These are phyloP conservation scores for Rhinoptilus africanus DNA, from an alignment of 2,113 vertebrate genomes.

Conservation along the genomic window DNA sequence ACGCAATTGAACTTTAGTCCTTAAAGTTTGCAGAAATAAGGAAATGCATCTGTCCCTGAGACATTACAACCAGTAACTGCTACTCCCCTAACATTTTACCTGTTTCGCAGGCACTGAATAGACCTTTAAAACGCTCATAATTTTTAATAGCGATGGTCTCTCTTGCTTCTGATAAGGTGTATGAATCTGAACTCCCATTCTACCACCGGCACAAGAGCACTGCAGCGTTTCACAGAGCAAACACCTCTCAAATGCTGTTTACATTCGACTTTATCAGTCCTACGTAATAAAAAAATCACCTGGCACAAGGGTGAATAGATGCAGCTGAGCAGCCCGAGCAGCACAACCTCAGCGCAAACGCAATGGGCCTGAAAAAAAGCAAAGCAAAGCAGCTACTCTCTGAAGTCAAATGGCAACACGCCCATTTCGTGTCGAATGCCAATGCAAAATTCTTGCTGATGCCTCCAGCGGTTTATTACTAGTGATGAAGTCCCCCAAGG, in stretches of 20 bases:
- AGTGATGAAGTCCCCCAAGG: not conserved
- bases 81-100: not conserved
- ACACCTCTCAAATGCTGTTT: not conserved
- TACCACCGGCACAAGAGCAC: not conserved
- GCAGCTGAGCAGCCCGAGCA: not conserved
- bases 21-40: not conserved
- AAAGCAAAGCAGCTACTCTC: not conserved
- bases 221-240: not conserved
- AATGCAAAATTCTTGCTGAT: not conserved
- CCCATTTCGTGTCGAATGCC: not conserved
- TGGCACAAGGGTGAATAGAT: not conserved
- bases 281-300: not conserved
- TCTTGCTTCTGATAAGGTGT: not conserved
- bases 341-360: not conserved
- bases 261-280: not conserved
- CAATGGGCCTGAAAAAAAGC: fast-evolving
- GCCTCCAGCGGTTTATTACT: not conserved
- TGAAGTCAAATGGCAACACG: not conserved
- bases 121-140: not conserved
- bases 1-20: fast-evolving
- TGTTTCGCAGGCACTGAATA: not conserved
- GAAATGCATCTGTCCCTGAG: not conserved
- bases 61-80: not conserved
- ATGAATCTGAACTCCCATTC: not conserved
- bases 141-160: fast-evolving